Evolutionary conservation across 2,113 vertebrate species (phyloP).

Genomic region (Leptocoma aspasia): DNA sequence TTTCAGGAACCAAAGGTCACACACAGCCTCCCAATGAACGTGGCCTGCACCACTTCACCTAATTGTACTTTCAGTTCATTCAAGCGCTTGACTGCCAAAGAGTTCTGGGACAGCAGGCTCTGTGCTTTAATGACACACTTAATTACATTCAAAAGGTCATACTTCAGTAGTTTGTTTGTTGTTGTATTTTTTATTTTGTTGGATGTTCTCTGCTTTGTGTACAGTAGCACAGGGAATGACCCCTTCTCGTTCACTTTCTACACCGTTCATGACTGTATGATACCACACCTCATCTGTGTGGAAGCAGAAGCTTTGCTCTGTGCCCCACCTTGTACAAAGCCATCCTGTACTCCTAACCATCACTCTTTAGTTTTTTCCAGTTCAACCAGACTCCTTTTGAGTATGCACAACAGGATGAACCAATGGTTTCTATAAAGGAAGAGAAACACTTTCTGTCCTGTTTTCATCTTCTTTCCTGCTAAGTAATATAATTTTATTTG

Average conservation of each 20-base stretch:
- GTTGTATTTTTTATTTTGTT: neutral
- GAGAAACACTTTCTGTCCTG: neutral
- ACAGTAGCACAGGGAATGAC: neutral
- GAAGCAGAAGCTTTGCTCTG: neutral
- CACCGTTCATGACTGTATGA: neutral
- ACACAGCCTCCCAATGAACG: neutral
- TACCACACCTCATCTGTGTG: neutral
- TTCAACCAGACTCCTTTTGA: neutral
- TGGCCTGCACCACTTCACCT: neutral
- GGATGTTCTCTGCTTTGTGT: neutral
- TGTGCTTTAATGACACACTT: neutral
- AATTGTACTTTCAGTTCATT: neutral
- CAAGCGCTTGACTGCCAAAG: accelerated
- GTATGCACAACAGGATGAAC: neutral
- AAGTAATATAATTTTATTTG: neutral
- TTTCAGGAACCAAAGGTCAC: neutral
- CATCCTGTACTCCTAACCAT: neutral
- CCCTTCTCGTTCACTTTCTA: neutral
- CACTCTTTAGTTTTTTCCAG: neutral
- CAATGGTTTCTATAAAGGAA: neutral
- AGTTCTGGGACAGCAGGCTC: neutral
- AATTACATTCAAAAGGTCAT: neutral
- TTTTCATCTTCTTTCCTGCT: neutral
- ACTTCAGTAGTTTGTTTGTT: neutral
- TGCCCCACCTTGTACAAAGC: neutral